Conservation (phyloP, 2,888 invertebrate species). For the Tipula helvola region DNA sequence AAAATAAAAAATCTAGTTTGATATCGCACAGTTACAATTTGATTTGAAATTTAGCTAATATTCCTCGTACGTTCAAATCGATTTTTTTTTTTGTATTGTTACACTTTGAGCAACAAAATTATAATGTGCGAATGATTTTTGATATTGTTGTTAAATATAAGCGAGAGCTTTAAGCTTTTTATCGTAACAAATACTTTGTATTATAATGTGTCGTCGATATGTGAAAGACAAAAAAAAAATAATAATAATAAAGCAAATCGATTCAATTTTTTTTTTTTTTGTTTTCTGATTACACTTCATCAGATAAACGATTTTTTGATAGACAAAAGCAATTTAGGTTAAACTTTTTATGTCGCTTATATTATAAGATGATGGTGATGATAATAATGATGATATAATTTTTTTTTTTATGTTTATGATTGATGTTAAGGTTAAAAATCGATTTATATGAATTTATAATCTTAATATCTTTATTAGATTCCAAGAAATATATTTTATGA, state of each 20-base stretch:
- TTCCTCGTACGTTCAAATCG: neutral
- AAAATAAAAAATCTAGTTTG: neutral
- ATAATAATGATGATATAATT: neutral
- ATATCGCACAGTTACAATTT: neutral
- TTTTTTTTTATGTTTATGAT: neutral
- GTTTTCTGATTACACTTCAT: neutral
- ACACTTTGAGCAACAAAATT: neutral
- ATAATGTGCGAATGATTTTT: neutral
- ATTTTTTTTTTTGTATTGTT: neutral
- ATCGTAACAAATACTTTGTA: neutral
- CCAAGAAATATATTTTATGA: neutral
- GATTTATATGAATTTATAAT: neutral
- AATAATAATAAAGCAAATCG: neutral
- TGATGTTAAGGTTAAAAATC: conserved; percentile 4
- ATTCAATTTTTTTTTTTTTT: neutral
- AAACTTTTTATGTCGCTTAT: neutral
- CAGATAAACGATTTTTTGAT: neutral
- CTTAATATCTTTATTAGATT: neutral
- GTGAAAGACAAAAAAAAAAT: neutral
- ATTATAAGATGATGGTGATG: neutral
- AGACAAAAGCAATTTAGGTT: conserved; percentile 4
- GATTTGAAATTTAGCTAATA: neutral
- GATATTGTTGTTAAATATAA: neutral
- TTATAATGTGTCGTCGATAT: neutral
- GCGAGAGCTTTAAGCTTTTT: neutral